These are phyloP conservation scores for Myocastor coypus DNA, from an alignment of 2,113 vertebrate species.

Conservation along the genomic window DNA sequence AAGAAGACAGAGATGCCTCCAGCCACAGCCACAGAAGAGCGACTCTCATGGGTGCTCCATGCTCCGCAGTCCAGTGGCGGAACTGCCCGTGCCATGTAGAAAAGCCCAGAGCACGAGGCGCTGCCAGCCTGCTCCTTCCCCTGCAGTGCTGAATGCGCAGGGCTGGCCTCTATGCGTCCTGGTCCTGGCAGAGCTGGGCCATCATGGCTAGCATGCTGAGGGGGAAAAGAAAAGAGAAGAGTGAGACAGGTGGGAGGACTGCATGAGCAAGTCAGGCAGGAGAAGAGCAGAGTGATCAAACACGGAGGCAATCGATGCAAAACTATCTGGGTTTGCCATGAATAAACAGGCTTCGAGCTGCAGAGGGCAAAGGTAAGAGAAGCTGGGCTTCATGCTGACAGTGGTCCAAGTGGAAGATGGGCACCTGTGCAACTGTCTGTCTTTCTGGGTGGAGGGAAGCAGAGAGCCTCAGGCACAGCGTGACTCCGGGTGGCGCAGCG, in stretches of 20 bases:
- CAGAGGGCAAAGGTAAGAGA: background rate
- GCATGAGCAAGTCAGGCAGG: background rate
- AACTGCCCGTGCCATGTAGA: background rate
- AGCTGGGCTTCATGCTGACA: background rate
- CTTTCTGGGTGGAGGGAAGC: background rate
- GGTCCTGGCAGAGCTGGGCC: background rate
- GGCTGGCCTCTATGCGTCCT: background rate
- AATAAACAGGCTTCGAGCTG: background rate
- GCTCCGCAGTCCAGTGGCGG: background rate
- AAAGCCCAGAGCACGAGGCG: background rate
- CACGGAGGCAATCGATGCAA: background rate
- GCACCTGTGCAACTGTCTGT: background rate
- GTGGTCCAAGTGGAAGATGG: background rate
- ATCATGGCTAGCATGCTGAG: constrained; percentile 39
- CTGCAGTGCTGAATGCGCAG: background rate
- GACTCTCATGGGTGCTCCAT: rapidly evolving
- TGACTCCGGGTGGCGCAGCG: background rate
- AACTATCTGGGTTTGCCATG: constrained; percentile 32
- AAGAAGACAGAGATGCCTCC: constrained; percentile 9
- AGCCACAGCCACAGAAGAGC: constrained; percentile 46
- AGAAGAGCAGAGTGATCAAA: background rate
- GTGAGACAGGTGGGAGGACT: background rate
- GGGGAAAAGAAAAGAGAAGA: constrained; percentile 49
- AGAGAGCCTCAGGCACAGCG: background rate
- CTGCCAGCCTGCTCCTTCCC: background rate